Evolutionary conservation across 1,140 invertebrate genomes (phyloP), one percentile per base, ranked within the genome.

Genomic region (Sipha flava): DNA sequence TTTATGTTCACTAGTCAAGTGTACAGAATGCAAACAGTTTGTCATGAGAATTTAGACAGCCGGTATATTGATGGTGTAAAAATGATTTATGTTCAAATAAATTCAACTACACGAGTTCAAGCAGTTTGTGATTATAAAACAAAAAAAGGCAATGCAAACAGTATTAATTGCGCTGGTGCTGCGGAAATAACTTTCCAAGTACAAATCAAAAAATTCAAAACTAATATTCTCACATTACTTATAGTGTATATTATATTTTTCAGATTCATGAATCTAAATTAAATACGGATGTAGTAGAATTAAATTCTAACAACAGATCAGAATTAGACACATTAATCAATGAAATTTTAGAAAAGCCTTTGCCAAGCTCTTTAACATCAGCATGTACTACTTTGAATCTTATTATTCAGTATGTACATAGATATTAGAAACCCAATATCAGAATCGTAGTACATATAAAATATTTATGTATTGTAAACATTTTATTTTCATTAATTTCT

Each of bases 171-270:
- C 59, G 47, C 73, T 43, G 73, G 73, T 26, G 73, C 73, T 10
- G 73, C 73, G 40, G 52, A 77, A 77, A 77, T 77, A 18, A 49
- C 31, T 26, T 77, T 77, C 6, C 73, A 77, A 77, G 73, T 77
- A 77, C 1, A 4, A 77, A 31, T n/a, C 6, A 26, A 18, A 18
- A n/a, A 23, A 9, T 7, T 34, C 4, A 34, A 37, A 34, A 49
- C 26, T 26, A 52, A 23, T 0, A 34, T 12, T 23, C 0, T 31
- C 18, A 31, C 1, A 7, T 21, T 21, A n/a, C 6, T 23, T 31
- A 37, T 34, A 21, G 16, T 34, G 18, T 52, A 52, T 18, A 73
- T 34, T 43, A 0, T 54, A 54, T 54, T 54, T 49, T 73, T 23
- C 29, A 77, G 52, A 77, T 77, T 59, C 73, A 21, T 59, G 73